Base-by-base conservation (phyloP, 2,888 invertebrate species). In the Tholera decimalis region DNA sequence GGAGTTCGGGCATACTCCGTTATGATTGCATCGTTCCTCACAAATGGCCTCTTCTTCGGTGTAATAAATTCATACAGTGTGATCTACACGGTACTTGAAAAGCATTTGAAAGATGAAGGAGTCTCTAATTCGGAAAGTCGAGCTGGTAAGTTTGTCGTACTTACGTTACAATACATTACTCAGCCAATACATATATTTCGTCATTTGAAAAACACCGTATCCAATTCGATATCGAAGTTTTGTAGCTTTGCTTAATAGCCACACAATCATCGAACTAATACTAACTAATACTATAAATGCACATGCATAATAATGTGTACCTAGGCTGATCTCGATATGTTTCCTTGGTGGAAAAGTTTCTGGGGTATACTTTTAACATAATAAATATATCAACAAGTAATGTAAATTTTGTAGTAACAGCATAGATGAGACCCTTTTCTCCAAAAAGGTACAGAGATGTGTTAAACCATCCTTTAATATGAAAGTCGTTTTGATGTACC, bases 11-110 rank as follows among this genome's bases (percentile, higher is more conserved):
- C 98, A 0, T 98, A 98, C 97, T 92, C 97, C 68, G 97, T 99
- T 18, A 96, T 98, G 96, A 83, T 98, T 44, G 98, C 97, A 46
- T 98, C 98, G 65, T 98, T 99, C 91, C 95, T 98, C 65, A 98
- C 98, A 85, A 99, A 99, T 91, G 99, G 99, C 7, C 97, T 98
- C 55, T 96, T 99, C 56, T 98, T 99, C 91, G 98, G 99, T 50
- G 97, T 98, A 47, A 98, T 99, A 85, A 99, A 99, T 94, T 97
- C 98, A 0, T 98, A 98, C 88, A 98, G 98, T 79, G 97, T 98
- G 30, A 96, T 98, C 75, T 98, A 97, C 88, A 95, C 96, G 8
- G 96, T 97, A 74, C 96, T 98, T 47, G 96, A 96, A 82, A 96
- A 96, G 54, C 96, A 96, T 82, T 93, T 98, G 66, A 89, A 94